Base-by-base conservation (phyloP, 2,888 invertebrate species). In the Ennomos erosarius region DNA sequence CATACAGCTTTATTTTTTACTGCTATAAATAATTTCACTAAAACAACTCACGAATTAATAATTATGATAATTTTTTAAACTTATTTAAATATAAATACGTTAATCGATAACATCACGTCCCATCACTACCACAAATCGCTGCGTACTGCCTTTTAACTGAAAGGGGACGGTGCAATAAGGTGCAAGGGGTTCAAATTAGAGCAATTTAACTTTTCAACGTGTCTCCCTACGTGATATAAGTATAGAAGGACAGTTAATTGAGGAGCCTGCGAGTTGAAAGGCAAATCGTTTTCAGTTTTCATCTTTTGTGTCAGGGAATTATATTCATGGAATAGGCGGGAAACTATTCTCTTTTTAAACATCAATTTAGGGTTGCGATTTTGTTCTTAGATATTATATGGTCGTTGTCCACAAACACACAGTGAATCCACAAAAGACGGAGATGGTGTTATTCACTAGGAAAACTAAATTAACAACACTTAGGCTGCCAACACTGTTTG, bases 191-290 rank as follows among this genome's bases (percentile, higher is more conserved):
- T 77, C 84, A 87, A 90, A 90, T 90, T 87, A 90, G 85, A 84
- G 84, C 84, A 87, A 90, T 90, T 90, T 90, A 85, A 88, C 89
- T 87, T 90, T 82, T 80, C 82, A 84, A 84, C 80, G 79, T 85
- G 81, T 85, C 76, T 76, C 74, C 72, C 49, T 52, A 52, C 55
- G 60, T n/a, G n/a, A 12, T 12, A 34, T 50, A 56, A 8, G 45
- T 52, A 63, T 56, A 55, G 48, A 38, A 40, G 42, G 42, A 34
- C 44, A 44, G 62, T 62, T 68, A 68, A 66, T 62, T 65, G 64
- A 68, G 62, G 60, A 60, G 47, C 10, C 49, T 50, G 46, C 10
- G 45, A 55, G 48, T 58, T 56, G 38, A 45, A 46, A 37, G 50
- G 56, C 16, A 37, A 60, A 50, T 50, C 45, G 44, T 55, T 64